A percentile compares a stretch with the other conserved stretches of the same genome.
phyloP scores from a whole-genome alignment of 1,140 invertebrate species.

The Streblospio benedicti region DNA sequence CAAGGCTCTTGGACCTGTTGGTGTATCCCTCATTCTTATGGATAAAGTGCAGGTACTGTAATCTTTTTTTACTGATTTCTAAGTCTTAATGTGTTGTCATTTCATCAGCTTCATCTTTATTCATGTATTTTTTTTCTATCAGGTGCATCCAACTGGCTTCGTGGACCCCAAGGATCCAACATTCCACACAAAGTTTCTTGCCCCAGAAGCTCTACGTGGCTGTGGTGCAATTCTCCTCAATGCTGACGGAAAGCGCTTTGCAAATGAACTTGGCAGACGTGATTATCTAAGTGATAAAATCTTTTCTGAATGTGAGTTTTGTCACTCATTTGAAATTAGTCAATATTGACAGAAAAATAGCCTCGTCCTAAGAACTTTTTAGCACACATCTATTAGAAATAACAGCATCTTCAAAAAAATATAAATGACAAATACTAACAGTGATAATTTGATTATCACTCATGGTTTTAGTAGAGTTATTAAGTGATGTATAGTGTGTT shows the following conservation, averaged over 20 bases:
- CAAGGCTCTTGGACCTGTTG: slow-evolving; percentile 17
- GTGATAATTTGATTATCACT: too few relatives aligned
- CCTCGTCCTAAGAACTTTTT: too few relatives aligned
- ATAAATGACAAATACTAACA: too few relatives aligned
- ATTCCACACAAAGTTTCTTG: slow-evolving; percentile 36
- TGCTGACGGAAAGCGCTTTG: slow-evolving; percentile 33
- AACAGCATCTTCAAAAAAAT: too few relatives aligned
- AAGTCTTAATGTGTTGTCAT: neutral
- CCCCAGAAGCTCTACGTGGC: slow-evolving; percentile 40
- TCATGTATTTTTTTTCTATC: too few relatives aligned
- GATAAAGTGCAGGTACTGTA: slow-evolving; percentile 18
- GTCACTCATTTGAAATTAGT: too few relatives aligned
- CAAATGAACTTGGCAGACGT: slow-evolving; percentile 37
- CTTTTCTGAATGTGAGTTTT: slow-evolving; percentile 15
- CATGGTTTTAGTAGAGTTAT: too few relatives aligned
- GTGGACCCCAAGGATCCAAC: slow-evolving; percentile 37
- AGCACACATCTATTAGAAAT: too few relatives aligned
- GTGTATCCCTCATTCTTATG: slow-evolving; percentile 15
- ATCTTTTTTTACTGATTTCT: neutral
- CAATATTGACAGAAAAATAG: too few relatives aligned
- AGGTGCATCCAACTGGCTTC: slow-evolving; percentile 27
- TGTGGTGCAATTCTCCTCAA: slow-evolving; percentile 39
- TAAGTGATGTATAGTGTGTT: too few relatives aligned
- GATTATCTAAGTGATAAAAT: slow-evolving; percentile 35
- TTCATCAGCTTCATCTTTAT: too few relatives aligned